Conservation (phyloP, 1,140 invertebrate genomes). For the Apis cerana region DNA sequence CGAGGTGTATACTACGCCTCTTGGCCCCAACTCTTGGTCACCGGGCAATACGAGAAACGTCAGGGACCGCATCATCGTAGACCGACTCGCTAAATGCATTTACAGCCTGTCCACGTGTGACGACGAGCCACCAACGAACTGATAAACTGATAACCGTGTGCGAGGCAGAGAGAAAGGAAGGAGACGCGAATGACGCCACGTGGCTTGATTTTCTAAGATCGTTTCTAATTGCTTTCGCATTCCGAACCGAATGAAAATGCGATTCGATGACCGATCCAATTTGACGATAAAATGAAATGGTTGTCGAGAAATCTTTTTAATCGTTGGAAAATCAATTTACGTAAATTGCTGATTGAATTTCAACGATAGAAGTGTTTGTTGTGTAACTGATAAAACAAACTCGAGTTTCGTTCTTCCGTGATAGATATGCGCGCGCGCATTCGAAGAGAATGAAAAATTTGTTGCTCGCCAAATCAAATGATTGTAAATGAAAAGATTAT, state of each 20-base stretch:
- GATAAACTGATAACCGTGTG: slow-evolving; percentile 59
- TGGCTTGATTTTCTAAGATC: slow-evolving; percentile 9
- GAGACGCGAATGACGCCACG: slow-evolving; percentile 38
- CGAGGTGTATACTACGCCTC: background rate
- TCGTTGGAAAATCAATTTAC: background rate
- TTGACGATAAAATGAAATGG: background rate
- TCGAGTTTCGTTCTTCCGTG: background rate
- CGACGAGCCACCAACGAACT: slow-evolving; percentile 7
- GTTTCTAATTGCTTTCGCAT: too few relatives aligned
- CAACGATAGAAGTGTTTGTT: background rate
- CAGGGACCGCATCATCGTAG: background rate
- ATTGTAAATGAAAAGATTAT: background rate
- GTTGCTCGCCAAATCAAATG: background rate
- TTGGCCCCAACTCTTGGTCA: background rate
- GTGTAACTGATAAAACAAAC: background rate
- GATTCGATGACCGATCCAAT: background rate
- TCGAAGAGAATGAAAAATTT: background rate
- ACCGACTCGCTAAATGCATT: slow-evolving; percentile 36
- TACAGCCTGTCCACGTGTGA: slow-evolving; percentile 27
- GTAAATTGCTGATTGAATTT: background rate
- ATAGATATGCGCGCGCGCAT: too few relatives aligned
- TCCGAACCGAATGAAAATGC: too few relatives aligned
- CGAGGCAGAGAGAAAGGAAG: background rate
- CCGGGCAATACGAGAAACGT: background rate
- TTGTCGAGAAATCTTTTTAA: background rate